phyloP scores from a whole-genome alignment of 2,797 vertebrate species.

The Helostoma temminkii region DNA sequence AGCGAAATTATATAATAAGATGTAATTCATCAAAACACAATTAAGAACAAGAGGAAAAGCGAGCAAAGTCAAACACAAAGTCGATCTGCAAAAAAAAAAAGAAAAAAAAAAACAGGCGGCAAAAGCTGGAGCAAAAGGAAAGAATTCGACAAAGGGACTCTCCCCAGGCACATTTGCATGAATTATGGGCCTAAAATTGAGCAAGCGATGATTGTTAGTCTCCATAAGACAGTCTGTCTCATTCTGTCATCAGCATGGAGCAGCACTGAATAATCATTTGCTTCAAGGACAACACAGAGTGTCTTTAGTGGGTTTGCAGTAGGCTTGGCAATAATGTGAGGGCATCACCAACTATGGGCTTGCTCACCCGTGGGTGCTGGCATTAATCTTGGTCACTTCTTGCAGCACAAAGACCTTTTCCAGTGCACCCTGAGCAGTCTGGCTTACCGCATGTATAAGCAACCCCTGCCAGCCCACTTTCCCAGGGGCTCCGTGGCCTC shows the following conservation, averaged over 20 bases:
- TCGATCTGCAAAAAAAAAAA: conserved; percentile 38
- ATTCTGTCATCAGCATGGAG: conserved; percentile 26
- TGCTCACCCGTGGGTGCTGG: conserved; percentile 37
- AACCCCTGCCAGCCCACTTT: conserved; percentile 12
- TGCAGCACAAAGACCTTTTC: conserved; percentile 10
- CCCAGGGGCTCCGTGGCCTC: conserved; percentile 23
- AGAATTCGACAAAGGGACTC: conserved; percentile 21
- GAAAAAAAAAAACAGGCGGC: conserved; percentile 6
- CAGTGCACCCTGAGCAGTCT: neutral
- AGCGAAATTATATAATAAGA: conserved; percentile 50
- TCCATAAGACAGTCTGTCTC: conserved; percentile 59
- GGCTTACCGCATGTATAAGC: neutral
- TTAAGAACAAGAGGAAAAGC: neutral
- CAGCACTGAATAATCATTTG: conserved; percentile 45
- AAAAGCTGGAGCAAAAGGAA: conserved; percentile 23
- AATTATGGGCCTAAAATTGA: conserved; percentile 61
- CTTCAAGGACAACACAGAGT: conserved; percentile 56
- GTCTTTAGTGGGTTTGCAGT: neutral
- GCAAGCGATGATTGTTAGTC: conserved; percentile 62
- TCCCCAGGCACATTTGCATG: conserved; percentile 52
- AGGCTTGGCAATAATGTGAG: neutral
- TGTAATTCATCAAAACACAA: conserved; percentile 60
- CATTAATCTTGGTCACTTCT: conserved; percentile 51
- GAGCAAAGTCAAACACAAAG: conserved; percentile 67
- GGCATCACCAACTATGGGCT: conserved; percentile 1